These are phyloP conservation scores for Chalcosyrphus nemorum DNA, from an alignment of 2,888 invertebrate species.

Conservation along the genomic window DNA sequence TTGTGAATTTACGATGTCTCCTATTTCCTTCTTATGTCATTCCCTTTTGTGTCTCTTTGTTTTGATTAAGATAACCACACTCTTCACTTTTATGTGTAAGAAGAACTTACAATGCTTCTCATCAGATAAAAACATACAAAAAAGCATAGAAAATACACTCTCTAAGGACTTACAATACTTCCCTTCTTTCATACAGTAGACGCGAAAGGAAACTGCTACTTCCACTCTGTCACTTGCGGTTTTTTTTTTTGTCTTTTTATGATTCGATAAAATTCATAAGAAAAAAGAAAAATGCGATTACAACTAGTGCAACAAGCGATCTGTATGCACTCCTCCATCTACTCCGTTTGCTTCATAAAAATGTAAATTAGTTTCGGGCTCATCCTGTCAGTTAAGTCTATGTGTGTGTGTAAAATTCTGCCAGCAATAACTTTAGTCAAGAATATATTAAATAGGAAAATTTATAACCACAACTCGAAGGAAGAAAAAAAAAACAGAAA, in stretches of 20 bases:
- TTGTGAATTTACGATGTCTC: background rate
- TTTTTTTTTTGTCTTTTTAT: slow-evolving; percentile 30
- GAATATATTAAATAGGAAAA: slow-evolving; percentile 23
- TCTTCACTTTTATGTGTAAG: slow-evolving; percentile 5
- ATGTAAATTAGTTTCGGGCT: slow-evolving; percentile 44
- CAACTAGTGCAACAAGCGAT: background rate
- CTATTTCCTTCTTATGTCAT: background rate
- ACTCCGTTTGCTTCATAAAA: slow-evolving; percentile 50
- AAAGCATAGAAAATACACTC: background rate
- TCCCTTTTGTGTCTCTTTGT: slow-evolving; percentile 6
- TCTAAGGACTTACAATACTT: slow-evolving; percentile 18
- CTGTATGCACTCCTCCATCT: background rate
- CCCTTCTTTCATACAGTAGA: background rate
- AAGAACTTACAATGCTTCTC: slow-evolving; percentile 20
- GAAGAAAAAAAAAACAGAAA: no score
- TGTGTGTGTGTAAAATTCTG: background rate
- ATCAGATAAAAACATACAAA: slow-evolving; percentile 15
- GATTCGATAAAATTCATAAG: slow-evolving; percentile 49
- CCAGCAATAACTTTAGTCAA: slow-evolving; percentile 7
- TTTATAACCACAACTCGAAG: background rate
- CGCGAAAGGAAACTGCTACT: background rate
- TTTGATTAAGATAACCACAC: slow-evolving; percentile 54
- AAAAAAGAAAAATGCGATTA: slow-evolving; percentile 21
- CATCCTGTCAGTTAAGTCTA: background rate
- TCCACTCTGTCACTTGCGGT: background rate